Conservation (phyloP, 2,888 invertebrate species). For the Chelonus formosanus region DNA sequence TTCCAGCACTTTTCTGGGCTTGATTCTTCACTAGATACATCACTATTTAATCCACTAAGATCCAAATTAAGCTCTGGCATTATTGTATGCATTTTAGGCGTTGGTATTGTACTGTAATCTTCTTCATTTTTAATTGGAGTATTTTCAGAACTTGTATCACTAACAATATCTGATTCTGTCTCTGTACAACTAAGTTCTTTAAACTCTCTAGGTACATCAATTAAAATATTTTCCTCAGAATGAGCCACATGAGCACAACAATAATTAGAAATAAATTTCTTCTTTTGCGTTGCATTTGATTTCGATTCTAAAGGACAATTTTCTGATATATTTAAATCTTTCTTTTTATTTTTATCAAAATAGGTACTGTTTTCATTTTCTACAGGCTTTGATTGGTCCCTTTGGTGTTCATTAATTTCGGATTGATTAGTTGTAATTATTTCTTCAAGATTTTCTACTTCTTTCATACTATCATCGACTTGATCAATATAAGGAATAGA, state of each 20-base stretch:
- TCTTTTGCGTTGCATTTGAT: too few species aligned
- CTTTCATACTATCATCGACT: conserved; percentile 36
- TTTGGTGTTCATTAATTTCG: background rate
- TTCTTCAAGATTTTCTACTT: conserved; percentile 35
- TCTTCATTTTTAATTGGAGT: background rate
- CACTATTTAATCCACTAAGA: conserved; percentile 58
- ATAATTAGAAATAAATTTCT: too few species aligned
- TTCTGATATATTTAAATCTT: too few species aligned
- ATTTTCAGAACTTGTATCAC: conserved; percentile 30
- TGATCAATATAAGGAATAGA: conserved; percentile 54
- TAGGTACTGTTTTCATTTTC: too few species aligned
- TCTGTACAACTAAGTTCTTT: background rate
- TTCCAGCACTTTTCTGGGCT: conserved; percentile 71
- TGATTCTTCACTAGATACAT: conserved; percentile 49
- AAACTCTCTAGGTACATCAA: background rate
- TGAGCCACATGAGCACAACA: too few species aligned
- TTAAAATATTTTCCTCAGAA: too few species aligned
- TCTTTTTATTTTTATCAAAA: too few species aligned
- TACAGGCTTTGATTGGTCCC: background rate
- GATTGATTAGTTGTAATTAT: conserved; percentile 22
- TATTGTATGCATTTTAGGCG: conserved; percentile 43
- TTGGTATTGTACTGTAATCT: conserved; percentile 29
- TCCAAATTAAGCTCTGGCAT: conserved; percentile 62
- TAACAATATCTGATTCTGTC: background rate
- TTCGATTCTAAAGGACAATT: too few species aligned